Percentiles rank a stretch among this genome's conserved stretches.
Conservation (phyloP, 2,113 vertebrate genomes). For the Tringa solitaria region DNA sequence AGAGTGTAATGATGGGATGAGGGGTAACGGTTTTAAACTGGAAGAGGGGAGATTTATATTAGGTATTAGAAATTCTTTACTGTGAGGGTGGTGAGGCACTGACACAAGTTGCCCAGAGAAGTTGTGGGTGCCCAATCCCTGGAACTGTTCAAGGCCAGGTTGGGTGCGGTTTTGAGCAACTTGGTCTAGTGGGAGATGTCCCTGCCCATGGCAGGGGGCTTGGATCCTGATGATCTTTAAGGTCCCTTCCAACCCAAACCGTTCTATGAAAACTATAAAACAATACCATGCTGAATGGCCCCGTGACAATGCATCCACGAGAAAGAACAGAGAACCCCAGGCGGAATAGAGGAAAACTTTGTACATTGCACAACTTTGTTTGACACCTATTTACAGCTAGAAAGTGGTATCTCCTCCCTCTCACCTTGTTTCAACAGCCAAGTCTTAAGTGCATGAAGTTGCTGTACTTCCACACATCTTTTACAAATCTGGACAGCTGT, state of each 20-base stretch:
- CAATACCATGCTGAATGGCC: not conserved
- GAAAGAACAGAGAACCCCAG: not conserved
- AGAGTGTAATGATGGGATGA: not conserved
- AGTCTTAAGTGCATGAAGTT: not conserved
- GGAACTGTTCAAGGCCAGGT: not conserved
- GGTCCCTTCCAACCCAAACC: not conserved
- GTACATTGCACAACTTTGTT: not conserved
- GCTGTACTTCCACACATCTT: not conserved
- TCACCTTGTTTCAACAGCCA: fast-evolving
- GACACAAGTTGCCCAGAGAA: not conserved
- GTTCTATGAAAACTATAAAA: not conserved
- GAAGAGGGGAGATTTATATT: not conserved
- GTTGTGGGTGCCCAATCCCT: not conserved
- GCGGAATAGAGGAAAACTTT: not conserved
- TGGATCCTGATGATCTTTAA: not conserved
- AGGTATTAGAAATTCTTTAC: not conserved
- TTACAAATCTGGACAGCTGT: not conserved
- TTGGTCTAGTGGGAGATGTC: not conserved
- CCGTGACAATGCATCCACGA: not conserved
- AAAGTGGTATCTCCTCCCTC: not conserved
- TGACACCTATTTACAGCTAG: not conserved
- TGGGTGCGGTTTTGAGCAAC: not conserved
- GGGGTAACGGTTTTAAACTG: not conserved
- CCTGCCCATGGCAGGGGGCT: not conserved
- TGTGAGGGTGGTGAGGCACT: not conserved